Evolutionary conservation across 2,113 vertebrate genomes (phyloP), one percentile per base, ranked within the genome.

Genomic region (Alexandromys fortis): DNA sequence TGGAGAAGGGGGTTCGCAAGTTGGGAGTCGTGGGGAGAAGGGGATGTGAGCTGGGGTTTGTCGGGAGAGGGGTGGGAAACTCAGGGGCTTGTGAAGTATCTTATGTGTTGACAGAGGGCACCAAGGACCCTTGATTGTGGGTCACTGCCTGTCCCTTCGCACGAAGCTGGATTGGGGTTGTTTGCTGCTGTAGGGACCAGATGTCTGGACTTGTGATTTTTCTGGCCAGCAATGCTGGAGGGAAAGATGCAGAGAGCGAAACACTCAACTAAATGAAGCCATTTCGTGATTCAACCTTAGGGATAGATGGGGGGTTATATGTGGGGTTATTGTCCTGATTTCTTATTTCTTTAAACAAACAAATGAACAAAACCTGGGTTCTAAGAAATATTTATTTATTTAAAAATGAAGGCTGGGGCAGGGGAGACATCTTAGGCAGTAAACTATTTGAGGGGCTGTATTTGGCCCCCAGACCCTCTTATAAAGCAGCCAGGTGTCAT

Each of bases 121-220:
- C 26, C 19, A 16, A 55, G 42, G 21, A 9, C 13, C 7, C 30
- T 24, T 45, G 9, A 30, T 35, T 16, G 2, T 0, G 1, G 2
- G 47, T n/a, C 52, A 11, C 26, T 26, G 4, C 1, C 14, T 47
- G 13, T 21, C 35, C 3, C 45, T 52, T 4, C 24, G 1, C 14
- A 5, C 0, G 26, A 2, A 35, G 1, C 52, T 24, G 8, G n/a
- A 33, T 70, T 4, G 0, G 3, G 26, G 6, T 28, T 65, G 7
- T 35, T 68, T 86, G 63, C 92, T 70, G 26, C 30, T 55, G 24
- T 1, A 78, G 26, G 17, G 52, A 88, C 55, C 55, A 73, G 70
- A 68, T 33, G 14, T 35, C 1, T 6, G 45, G 17, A 22, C 7
- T 24, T 63, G 4, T 3, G n/a, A 30, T 16, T 19, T n/a, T 89